Percentiles rank a stretch among this genome's conserved stretches.
Evolutionary conservation across 2,888 invertebrate genomes (phyloP).

Genomic region (Eurois occulta): DNA sequence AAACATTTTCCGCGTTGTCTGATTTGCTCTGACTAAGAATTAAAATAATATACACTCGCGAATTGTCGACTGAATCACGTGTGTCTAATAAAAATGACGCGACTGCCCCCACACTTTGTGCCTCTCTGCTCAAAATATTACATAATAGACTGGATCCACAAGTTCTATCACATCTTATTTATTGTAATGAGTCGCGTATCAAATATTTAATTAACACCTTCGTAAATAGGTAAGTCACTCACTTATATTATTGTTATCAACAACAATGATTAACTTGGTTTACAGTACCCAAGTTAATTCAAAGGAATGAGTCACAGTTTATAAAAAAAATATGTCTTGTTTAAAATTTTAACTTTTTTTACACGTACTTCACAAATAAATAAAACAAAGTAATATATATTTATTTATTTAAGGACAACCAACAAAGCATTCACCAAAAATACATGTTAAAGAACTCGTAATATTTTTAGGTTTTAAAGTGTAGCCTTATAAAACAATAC

Average conservation of each 20-base stretch:
- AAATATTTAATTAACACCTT: constrained; percentile 22
- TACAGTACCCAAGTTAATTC: constrained; percentile 6
- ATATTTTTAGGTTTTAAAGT: too few relatives aligned
- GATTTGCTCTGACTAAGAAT: constrained; percentile 41
- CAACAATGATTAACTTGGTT: constrained; percentile 15
- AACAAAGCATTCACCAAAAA: too few relatives aligned
- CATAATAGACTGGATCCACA: constrained; percentile 30
- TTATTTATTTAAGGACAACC: too few relatives aligned
- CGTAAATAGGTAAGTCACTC: constrained; percentile 2
- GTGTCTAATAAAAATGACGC: constrained; percentile 52
- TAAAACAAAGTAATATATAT: constrained; percentile 30
- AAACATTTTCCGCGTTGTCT: constrained; percentile 42
- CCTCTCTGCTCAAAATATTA: constrained; percentile 31
- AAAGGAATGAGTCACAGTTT: constrained; percentile 13
- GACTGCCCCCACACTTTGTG: constrained; percentile 43
- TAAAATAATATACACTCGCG: constrained; percentile 47
- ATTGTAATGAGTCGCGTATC: constrained; percentile 7
- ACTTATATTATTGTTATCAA: constrained; percentile 1
- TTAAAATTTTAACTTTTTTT: constrained; percentile 36
- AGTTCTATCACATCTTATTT: constrained; percentile 26
- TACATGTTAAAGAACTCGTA: too few relatives aligned
- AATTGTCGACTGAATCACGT: constrained; percentile 47
- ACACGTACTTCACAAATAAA: constrained; percentile 41
- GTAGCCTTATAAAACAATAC: constrained; percentile 51
- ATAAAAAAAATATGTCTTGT: neutral